Evolutionary conservation across 2,888 invertebrate species (phyloP), one percentile per base, ranked within the genome.

Genomic region (Trichogramma dendrolimi): DNA sequence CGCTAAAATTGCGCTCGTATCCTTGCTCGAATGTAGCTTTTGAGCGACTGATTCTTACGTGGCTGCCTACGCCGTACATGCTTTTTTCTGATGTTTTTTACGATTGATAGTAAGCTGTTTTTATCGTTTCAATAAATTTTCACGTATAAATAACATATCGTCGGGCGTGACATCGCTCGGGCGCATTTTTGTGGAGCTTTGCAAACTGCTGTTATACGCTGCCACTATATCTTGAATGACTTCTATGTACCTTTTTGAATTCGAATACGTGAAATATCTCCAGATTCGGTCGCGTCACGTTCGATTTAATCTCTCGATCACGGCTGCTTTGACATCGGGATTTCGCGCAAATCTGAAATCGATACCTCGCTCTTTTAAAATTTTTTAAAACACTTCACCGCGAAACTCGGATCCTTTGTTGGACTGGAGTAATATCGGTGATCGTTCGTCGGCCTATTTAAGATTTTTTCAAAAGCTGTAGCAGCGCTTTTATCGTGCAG

Each of bases 361-460:
- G 6, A 69, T 67, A 5, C 58, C 46, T 0, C 47, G 11, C 50
- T 49, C 44, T 40, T 44, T 11, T 14, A 65, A 14, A n/a, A 54
- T 50, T 1, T 47, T 42, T 55, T 62, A 64, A 41, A 69, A 64
- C 6, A 41, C 44, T 10, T 38, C 50, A 48, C 64, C 68, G 2
- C 67, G 55, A 63, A 72, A 72, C 54, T 72, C 70, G 62, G 66
- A 69, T 2, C 72, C 71, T 41, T 60, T 65, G 54, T 73, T 71
- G 1, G 69, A 65, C 48, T 71, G 70, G 11, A 67, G 54, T 4
- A n/a, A 48, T 4, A 67, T 54, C 0, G 65, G 67, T n/a, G 41
- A 2, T 4, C 62, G n/a, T 6, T 49, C 54, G 4, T 60, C 41
- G 39, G 49, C 55, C 6, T 63, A 27, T 38, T 60, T 46, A 0